Base-by-base conservation (phyloP, 1,140 invertebrate genomes). In the Thereuonema tuberculata region DNA sequence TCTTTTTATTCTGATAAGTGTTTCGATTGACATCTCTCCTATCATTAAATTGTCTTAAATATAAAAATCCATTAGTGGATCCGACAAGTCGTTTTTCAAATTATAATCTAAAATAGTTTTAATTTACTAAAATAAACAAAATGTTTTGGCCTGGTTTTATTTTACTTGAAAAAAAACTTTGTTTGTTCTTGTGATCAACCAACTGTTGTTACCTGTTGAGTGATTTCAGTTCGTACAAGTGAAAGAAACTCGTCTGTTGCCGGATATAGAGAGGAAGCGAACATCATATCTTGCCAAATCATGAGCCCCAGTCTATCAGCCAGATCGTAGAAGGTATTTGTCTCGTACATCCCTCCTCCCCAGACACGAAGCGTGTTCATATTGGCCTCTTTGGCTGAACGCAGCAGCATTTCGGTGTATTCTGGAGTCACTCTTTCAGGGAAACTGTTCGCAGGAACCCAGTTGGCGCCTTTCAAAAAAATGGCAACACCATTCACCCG, bases 391-490 rank as follows among this genome's bases (percentile, higher is more conserved):
- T 80, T 82, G 0, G 84, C 84, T 0, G 89, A 84, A 27, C 73
- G 64, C 1, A 99, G 68, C 1, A 97, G 72, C 59, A 68, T n/a
- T 50, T 62, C 64, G 52, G 68, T 66, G 58, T 80, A 69, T 63
- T 70, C 67, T 57, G 81, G 70, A 2, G 78, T 78, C 1, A 83
- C 77, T 27, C 75, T 65, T 74, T 95, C 93, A 1, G 89, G 91
- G 53, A 97, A 82, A 62, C 93, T 82, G 71, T 90, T 82, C 0
- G 85, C 80, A 1, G 95, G 95, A 69, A 98, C 95, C 80, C 89
- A 93, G 74, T 99, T 99, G 25, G 89, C 87, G 24, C 93, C 96
- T 76, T 98, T 98, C 64, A 91, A 84, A 70, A 97, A 99, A n/a
- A 98, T 84, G 17, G 87, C 81, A 2, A 86, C 68, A 0, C 80